These are phyloP conservation scores for Nomada ferruginata DNA, from an alignment of 2,888 invertebrate genomes.

Conservation along the genomic window DNA sequence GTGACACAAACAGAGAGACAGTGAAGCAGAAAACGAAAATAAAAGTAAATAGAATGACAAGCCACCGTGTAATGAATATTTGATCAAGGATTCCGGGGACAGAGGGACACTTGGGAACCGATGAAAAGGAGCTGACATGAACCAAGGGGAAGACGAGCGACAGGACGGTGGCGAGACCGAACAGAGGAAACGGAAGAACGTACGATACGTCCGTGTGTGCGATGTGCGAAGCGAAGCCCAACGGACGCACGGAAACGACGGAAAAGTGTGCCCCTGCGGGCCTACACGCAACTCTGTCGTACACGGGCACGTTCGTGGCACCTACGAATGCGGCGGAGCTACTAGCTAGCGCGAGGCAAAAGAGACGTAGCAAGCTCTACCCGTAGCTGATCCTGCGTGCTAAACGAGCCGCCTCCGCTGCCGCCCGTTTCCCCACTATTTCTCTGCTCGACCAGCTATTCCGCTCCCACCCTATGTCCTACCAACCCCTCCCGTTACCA, in stretches of 20 bases:
- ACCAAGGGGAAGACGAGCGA: too few species aligned
- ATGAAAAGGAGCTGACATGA: too few species aligned
- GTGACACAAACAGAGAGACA: not conserved
- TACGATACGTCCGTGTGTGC: too few species aligned
- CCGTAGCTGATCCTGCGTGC: constrained; percentile 79
- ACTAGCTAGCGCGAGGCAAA: constrained; percentile 67
- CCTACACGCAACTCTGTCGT: constrained; percentile 37
- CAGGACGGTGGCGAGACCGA: too few species aligned
- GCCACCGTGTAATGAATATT: constrained; percentile 5
- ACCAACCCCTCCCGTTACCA: not conserved
- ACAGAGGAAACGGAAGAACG: too few species aligned
- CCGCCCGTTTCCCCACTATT: constrained; percentile 33
- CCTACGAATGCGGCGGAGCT: constrained; percentile 71
- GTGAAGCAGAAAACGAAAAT: constrained; percentile 13
- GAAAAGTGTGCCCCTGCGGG: not conserved
- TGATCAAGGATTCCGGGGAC: too few species aligned
- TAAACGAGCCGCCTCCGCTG: constrained; percentile 77
- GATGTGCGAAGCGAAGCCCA: not conserved
- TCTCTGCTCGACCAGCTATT: not conserved
- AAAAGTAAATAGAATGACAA: constrained; percentile 18
- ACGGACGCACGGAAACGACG: constrained; percentile 46
- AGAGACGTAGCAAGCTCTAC: constrained; percentile 69
- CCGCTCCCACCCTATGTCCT: not conserved
- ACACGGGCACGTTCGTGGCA: constrained; percentile 59
- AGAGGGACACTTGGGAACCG: too few species aligned